Evolutionary conservation across 2,888 invertebrate species (phyloP), one percentile per base, ranked within the genome.

Genomic region (Leptopilina drosophilae): DNA sequence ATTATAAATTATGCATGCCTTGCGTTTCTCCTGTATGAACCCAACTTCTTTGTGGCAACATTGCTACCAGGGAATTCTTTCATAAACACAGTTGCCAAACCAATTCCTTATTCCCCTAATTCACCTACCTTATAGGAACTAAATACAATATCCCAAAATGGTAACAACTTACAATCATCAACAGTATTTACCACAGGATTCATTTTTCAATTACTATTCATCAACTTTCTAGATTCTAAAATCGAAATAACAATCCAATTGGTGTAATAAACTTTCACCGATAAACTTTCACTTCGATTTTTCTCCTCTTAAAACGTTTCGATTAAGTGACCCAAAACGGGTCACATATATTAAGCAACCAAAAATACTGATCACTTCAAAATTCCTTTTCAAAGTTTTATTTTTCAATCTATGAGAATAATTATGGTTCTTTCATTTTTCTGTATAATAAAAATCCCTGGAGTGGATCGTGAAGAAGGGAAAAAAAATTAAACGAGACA

Each of bases 1-100:
- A n/a, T 73, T 73, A n/a, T 56, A 56, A 73, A 73, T 56, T 56
- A 73, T 73, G 56, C 73, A 56, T 15, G 56, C 53, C 73, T 56
- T 56, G 73, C 56, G 33, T 73, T 56, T 73, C 73, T 56, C 11
- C 9, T 2, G n/a, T 49, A n/a, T 33, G 4, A 5, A 56, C 5
- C n/a, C 12, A 33, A 56, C n/a, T 53, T 42, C 33, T 64, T 73
- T 56, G 73, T 56, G 73, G 56, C 56, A 73, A 73, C 53, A 53
- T 7, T 73, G 73, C 69, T 33, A 5, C 46, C 11, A 12, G 6
- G 2, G 33, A 53, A 73, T 73, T 56, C 14, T 33, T 73, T 56
- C 9, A 14, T 20, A 73, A 56, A 12, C 56, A 73, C 33, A 56
- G 73, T 56, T 73, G 73, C 33, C 73, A 56, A 14, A 73, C 53